Conservation (phyloP, 2,797 vertebrate species). For the Hafferia zeledoni region DNA sequence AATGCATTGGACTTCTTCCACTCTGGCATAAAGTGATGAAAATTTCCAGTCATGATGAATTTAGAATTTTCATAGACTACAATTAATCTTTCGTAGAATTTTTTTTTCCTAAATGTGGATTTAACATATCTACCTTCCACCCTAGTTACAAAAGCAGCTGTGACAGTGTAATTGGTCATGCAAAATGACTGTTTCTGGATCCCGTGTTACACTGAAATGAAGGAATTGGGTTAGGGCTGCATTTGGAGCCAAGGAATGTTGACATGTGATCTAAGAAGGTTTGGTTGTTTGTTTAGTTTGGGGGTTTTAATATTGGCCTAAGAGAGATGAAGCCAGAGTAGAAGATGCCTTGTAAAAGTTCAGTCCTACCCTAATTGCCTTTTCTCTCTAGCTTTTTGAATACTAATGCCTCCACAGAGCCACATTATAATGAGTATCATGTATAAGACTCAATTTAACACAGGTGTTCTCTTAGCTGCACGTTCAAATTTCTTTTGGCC, state of each 20-base stretch:
- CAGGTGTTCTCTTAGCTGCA: neutral
- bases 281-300: neutral
- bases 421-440: accelerated
- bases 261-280: neutral
- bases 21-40: constrained; percentile 33
- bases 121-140: constrained; percentile 33
- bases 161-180: constrained; percentile 53
- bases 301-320: neutral
- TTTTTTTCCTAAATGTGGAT: neutral
- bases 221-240: neutral
- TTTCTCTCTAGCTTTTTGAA: neutral
- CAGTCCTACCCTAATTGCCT: neutral
- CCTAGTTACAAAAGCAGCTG: constrained; percentile 47
- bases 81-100: constrained; percentile 70
- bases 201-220: neutral
- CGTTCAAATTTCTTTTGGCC: neutral
- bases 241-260: neutral
- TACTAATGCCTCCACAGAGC: neutral
- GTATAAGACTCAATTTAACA: neutral
- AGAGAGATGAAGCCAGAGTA: neutral
- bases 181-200: constrained; percentile 46
- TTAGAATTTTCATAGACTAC: constrained; percentile 71
- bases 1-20: constrained; percentile 46
- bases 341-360: neutral
- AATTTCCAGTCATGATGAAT: constrained; percentile 58